Evolutionary conservation across 1,140 invertebrate genomes (phyloP), one percentile per base, ranked within the genome.

Genomic region (Polyergus mexicanus): DNA sequence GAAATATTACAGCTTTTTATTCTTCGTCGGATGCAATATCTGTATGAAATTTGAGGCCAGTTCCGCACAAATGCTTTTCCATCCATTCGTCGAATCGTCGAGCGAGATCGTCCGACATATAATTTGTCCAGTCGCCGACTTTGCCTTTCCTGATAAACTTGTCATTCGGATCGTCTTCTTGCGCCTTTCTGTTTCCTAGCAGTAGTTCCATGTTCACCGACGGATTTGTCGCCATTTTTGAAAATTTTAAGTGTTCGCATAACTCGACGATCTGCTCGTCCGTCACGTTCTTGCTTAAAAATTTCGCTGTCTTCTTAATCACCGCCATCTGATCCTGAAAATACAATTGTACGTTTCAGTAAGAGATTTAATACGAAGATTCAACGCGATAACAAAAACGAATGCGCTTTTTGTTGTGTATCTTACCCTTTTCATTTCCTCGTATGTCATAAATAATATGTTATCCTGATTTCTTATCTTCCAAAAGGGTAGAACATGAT

Each of bases 61-160:
- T 97, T 6, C 96, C 97, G 54, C 96, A 95, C 4, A 97, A 93
- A 93, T 98, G 96, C 83, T 96, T 93, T 60, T 97, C 96, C 0
- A 96, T 97, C 97, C 97, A 98, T 41, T 96, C 92, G 92, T 99
- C 97, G 90, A 98, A 98, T 88, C 95, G 95, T 35, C 95, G 90
- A 3, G 96, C 96, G 85, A 98, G 92, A 89, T 97, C 97, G 0
- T 96, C 95, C 6, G 96, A 96, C 96, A 98, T 98, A 85, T 97
- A 96, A 94, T 98, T 98, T 86, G 96, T 97, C 97, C 98, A 98
- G 91, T 98, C 98, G 0, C 98, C 98, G 38, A 98, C 96, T 94
- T 97, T 96, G 0, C 98, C 98, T 90, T 98, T 98, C 19, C 98
- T 95, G 75, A 98, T 98, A 90, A 98, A 98, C 90, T 96, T 96